Percentiles rank a stretch among this genome's conserved stretches.
Conservation (phyloP, 2,888 invertebrate species). For the Calameuta idolon region DNA sequence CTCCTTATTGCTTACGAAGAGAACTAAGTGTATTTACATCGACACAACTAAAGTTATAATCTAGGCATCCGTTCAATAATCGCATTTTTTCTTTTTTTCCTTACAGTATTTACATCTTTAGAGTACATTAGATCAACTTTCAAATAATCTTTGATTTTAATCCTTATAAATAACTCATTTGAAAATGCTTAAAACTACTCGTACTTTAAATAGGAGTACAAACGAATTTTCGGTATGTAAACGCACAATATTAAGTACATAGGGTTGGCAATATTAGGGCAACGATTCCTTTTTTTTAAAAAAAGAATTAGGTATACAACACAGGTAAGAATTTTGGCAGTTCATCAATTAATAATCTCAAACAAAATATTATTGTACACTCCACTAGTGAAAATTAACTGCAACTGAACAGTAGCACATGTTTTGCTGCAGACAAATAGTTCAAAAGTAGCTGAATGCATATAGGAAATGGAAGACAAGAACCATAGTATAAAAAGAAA, state of each 20-base stretch:
- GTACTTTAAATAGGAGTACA: not conserved
- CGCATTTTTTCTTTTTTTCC: conserved; percentile 29
- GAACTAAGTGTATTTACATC: conserved; percentile 52
- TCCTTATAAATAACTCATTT: conserved; percentile 31
- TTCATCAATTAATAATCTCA: not conserved
- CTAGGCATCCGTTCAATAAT: conserved; percentile 29
- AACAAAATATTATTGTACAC: not conserved
- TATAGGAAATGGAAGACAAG: not conserved
- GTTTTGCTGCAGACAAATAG: not conserved
- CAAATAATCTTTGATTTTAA: conserved; percentile 45
- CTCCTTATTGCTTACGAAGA: conserved; percentile 34
- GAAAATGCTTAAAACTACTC: conserved; percentile 15
- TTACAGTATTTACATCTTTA: conserved; percentile 46
- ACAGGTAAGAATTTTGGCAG: not conserved
- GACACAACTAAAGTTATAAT: conserved; percentile 42
- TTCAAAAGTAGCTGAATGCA: not conserved
- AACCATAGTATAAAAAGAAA: not conserved
- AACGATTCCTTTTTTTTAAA: not conserved
- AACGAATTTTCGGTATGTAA: not conserved
- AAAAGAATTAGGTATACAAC: not conserved
- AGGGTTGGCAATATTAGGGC: not conserved
- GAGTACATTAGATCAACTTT: not conserved
- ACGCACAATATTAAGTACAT: not conserved
- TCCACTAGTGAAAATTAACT: not conserved
- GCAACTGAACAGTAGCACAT: not conserved